Evolutionary conservation across 2,113 vertebrate species (phyloP).

Genomic region (Oryzias curvinotus): DNA sequence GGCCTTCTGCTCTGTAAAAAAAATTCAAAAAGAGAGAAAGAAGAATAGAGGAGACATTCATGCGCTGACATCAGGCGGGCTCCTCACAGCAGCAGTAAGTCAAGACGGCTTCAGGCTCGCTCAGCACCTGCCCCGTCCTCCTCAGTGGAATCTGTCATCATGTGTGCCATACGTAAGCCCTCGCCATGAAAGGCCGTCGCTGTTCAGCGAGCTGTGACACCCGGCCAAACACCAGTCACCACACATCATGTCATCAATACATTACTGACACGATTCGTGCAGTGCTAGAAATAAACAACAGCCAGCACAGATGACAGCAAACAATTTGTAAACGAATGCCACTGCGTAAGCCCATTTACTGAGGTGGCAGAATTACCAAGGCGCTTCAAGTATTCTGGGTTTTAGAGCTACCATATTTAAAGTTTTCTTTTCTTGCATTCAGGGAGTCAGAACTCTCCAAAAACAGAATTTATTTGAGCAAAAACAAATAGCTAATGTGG

Average conservation of each 20-base stretch:
- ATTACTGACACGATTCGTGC: conserved; percentile 41
- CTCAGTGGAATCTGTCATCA: conserved; percentile 46
- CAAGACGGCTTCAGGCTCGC: conserved; percentile 39
- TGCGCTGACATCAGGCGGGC: conserved; percentile 55
- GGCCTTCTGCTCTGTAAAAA: conserved; percentile 55
- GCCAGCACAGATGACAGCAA: neutral
- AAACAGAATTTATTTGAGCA: too few species aligned
- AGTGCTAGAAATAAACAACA: neutral
- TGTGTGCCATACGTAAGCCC: conserved; percentile 27
- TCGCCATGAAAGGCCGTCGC: conserved; percentile 41
- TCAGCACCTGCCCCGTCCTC: conserved; percentile 53
- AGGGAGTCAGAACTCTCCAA: too few species aligned
- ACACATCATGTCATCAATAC: conserved; percentile 58
- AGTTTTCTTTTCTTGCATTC: too few species aligned
- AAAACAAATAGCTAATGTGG: too few species aligned
- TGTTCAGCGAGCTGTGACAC: conserved; percentile 53
- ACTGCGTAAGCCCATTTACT: neutral
- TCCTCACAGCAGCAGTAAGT: conserved; percentile 30
- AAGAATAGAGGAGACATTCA: conserved; percentile 45
- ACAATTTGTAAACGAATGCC: neutral
- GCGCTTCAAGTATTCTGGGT: too few species aligned
- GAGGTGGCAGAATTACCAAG: too few species aligned
- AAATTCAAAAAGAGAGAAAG: conserved; percentile 4
- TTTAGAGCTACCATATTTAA: too few species aligned
- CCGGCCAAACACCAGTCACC: conserved; percentile 43